phyloP scores from a whole-genome alignment of 2,888 invertebrate genomes.

The Ennomos quercinarius region DNA sequence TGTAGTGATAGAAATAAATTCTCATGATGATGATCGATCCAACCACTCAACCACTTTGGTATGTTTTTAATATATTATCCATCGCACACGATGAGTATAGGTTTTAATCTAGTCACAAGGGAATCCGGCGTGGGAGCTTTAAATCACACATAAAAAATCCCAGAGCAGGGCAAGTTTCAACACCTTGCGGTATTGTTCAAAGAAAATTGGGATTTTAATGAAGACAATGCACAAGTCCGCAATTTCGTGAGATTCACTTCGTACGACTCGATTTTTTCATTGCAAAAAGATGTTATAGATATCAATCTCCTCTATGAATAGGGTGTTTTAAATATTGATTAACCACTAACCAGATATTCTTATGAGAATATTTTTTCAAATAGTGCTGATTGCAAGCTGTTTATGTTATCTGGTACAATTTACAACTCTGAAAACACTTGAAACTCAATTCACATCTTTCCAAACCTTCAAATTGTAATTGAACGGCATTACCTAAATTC shows the following conservation, averaged over 20 bases:
- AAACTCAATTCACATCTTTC: neutral
- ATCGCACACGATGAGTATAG: slow-evolving; percentile 34
- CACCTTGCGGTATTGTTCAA: slow-evolving; percentile 65
- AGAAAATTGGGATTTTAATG: slow-evolving; percentile 56
- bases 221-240: slow-evolving; percentile 41
- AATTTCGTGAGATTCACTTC: slow-evolving; percentile 35
- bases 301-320: neutral
- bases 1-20: slow-evolving; percentile 7
- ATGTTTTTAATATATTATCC: slow-evolving; percentile 4
- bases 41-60: slow-evolving; percentile 1
- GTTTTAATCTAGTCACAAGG: slow-evolving; percentile 70
- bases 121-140: slow-evolving; percentile 72
- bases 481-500: slow-evolving; percentile 18
- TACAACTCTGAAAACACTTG: no score
- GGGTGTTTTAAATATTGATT: no score
- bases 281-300: slow-evolving; percentile 4
- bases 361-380: no score
- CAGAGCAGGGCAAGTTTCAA: slow-evolving; percentile 66
- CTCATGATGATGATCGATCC: slow-evolving; percentile 20
- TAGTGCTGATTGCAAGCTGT: no score
- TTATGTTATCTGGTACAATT: no score
- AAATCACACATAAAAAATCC: slow-evolving; percentile 70
- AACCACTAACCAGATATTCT: no score
- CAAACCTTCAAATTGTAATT: slow-evolving; percentile 1
- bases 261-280: slow-evolving; percentile 10